phyloP scores from a whole-genome alignment of 2,113 vertebrate species.

The Syngnathus scovelli region DNA sequence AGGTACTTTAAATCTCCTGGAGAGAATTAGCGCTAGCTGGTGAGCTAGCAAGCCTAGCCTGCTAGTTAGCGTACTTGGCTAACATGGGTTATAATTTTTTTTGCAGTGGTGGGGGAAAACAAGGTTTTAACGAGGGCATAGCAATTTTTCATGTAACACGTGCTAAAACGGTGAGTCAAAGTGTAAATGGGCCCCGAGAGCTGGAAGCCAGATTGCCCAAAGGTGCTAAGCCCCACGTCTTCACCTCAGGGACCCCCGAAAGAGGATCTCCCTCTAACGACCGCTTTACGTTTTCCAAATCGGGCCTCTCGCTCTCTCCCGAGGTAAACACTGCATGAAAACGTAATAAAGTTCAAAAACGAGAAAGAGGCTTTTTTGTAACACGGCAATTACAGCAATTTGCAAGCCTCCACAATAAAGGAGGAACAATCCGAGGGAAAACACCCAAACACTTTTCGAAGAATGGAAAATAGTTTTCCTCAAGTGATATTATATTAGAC shows the following conservation, averaged over 20 bases:
- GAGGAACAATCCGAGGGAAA: background rate
- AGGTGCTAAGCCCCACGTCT: slow-evolving; percentile 19
- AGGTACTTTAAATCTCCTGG: too few relatives aligned
- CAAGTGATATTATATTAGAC: slow-evolving; percentile 3
- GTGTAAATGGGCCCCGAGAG: slow-evolving; percentile 58
- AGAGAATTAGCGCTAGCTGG: too few relatives aligned
- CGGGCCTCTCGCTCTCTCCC: slow-evolving; percentile 11
- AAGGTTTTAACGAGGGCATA: background rate
- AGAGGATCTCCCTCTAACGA: slow-evolving; percentile 20
- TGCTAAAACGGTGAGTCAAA: slow-evolving; percentile 45
- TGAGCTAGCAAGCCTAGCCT: too few relatives aligned
- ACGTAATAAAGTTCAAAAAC: slow-evolving; percentile 6
- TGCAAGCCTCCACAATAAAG: slow-evolving; percentile 70
- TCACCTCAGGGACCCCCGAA: slow-evolving; percentile 30
- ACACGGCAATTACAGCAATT: slow-evolving; percentile 73
- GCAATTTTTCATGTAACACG: background rate
- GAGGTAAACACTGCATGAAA: slow-evolving; percentile 61
- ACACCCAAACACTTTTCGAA: background rate
- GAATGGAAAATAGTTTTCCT: background rate
- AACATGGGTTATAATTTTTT: too few relatives aligned
- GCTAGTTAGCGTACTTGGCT: too few relatives aligned
- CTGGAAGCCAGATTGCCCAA: slow-evolving; percentile 36
- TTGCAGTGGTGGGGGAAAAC: background rate
- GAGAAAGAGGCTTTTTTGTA: slow-evolving; percentile 50
- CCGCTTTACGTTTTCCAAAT: background rate